These are phyloP conservation scores for Sprattus sprattus DNA, from an alignment of 2,113 vertebrate species.

Conservation along the genomic window DNA sequence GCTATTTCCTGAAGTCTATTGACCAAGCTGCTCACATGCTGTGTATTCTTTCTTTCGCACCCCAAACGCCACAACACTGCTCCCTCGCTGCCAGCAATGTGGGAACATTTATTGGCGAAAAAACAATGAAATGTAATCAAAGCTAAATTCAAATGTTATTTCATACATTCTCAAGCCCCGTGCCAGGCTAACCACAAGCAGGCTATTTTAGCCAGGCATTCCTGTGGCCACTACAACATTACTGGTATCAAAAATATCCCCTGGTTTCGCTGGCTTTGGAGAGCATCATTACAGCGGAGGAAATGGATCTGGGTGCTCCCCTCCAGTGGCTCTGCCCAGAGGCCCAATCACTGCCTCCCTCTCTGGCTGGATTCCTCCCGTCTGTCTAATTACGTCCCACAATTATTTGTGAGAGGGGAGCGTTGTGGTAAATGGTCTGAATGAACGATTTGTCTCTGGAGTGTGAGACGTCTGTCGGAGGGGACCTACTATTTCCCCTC, in stretches of 20 bases:
- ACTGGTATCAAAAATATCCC: constrained; percentile 54
- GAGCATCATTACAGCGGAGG: constrained; percentile 46
- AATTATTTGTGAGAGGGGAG: constrained; percentile 33
- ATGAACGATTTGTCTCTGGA: constrained; percentile 42
- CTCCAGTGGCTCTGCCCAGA: constrained; percentile 34
- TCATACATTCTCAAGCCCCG: constrained; percentile 32
- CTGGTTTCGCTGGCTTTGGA: constrained; percentile 41
- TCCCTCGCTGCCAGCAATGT: constrained; percentile 15
- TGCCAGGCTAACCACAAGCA: constrained; percentile 45
- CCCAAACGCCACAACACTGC: not conserved
- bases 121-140: constrained; percentile 50
- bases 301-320: constrained; percentile 40
- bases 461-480: constrained; percentile 27
- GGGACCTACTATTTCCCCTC: constrained; percentile 32
- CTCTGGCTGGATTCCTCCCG: constrained; percentile 11
- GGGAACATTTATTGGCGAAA: constrained; percentile 39
- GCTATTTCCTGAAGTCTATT: not conserved
- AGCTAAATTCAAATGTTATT: constrained; percentile 45
- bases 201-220: constrained; percentile 34
- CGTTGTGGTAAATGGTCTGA: constrained; percentile 46
- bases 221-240: constrained; percentile 51
- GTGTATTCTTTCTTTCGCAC: not conserved
- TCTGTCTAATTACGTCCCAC: constrained; percentile 48
- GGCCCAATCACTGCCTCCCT: not conserved
- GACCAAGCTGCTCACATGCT: not conserved